Evolutionary conservation across 2,113 vertebrate species (phyloP).

Genomic region (Pongo abelii): DNA sequence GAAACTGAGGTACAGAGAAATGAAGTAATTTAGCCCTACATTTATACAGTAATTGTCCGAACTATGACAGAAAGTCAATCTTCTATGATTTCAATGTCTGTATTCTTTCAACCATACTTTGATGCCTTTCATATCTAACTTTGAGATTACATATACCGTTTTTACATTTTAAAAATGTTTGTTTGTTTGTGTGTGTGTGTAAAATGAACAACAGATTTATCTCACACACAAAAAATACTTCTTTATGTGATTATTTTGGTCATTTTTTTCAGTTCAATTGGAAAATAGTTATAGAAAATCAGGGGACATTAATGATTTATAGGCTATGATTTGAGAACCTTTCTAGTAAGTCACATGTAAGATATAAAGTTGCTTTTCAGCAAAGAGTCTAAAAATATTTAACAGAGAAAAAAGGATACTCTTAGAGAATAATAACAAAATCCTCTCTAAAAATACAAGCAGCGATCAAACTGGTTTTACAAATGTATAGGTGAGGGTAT

Average conservation of each 20-base stretch:
- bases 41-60: background rate
- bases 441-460: conserved; percentile 5
- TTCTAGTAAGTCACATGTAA: background rate
- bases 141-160: background rate
- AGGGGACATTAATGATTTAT: background rate
- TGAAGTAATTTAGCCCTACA: background rate
- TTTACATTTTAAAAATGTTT: conserved; percentile 18
- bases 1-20: background rate
- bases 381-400: conserved; percentile 29
- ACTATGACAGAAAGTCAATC: background rate
- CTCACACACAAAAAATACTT: background rate
- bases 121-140: background rate
- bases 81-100: background rate
- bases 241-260: conserved; percentile 19
- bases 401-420: background rate
- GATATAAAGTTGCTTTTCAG: conserved; percentile 35
- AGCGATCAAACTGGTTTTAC: conserved; percentile 26
- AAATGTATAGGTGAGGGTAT: background rate
- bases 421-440: conserved; percentile 17
- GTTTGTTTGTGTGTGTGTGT: background rate
- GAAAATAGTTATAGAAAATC: conserved; percentile 20
- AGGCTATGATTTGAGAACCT: conserved; percentile 2
- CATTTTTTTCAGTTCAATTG: background rate
- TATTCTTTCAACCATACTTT: background rate
- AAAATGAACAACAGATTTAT: background rate